Base-by-base conservation (phyloP, 1,140 invertebrate genomes). In the Aleiodes sp. region DNA sequence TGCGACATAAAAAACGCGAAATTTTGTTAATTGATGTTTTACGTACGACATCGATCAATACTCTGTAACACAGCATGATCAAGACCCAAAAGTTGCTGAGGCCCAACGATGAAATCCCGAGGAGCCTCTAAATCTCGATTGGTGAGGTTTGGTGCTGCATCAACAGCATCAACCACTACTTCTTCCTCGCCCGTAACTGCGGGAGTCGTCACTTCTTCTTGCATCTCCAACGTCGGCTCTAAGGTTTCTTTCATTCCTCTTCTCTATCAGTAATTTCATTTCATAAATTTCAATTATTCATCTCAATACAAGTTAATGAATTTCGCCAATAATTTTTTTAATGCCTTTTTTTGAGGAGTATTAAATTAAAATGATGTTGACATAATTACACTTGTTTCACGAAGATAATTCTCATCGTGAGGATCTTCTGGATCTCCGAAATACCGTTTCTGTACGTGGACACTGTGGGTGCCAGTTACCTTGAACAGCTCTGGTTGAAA, bases 51-150 rank as follows among this genome's bases (percentile, higher is more conserved):
- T 77, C 93, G 90, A 74, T 97, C 96, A 70, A 98, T 97, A 77
- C 95, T 95, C 79, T 96, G 93, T 12, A 98, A 84, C 71, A 98
- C 92, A 1, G 96, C 96, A 77, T 96, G 93, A 86, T 98, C 96
- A 21, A 98, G 81, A 2, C 94, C 92, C 65, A 98, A 84, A 6
- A 98, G 88, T 80, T 94, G 93, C 16, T 93, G 93, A 1, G 90
- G 91, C 6, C 89, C 88, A 57, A 92, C 87, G 8, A 91, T 83
- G 62, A 92, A 92, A 72, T 92, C 89, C 73, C 89, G 76, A 0
- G 84, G 83, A 39, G 76, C 83, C 31, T 86, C 85, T 0, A 82
- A 79, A 71, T 88, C 88, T n/a, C 83, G 80, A 75, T 78, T 82
- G 16, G 78, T 77, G 57, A 81, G 78, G 37, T 82, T 87, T 0